These are phyloP conservation scores for Lepisosteus oculatus DNA, from an alignment of 2,113 vertebrate genomes.

Conservation along the genomic window DNA sequence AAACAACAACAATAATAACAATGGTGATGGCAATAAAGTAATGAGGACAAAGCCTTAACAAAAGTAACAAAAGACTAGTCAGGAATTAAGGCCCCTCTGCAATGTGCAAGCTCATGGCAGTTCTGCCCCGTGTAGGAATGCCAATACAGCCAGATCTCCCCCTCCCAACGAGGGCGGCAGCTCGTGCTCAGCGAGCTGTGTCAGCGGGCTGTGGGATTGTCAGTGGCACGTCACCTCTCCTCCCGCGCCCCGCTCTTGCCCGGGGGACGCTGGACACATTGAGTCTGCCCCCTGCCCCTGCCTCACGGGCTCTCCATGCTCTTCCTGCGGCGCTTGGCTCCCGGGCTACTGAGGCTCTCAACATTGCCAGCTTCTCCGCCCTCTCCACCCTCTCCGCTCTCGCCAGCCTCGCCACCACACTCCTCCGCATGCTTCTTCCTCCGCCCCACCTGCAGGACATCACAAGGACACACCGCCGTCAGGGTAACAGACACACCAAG, in stretches of 20 bases:
- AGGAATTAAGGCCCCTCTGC: no score
- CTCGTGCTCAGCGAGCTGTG: not conserved
- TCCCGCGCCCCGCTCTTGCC: not conserved
- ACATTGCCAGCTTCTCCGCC: conserved; percentile 34
- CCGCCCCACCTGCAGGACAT: not conserved
- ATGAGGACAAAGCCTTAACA: not conserved
- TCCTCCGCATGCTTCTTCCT: conserved; percentile 24
- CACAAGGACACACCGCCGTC: not conserved
- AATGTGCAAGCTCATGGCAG: no score
- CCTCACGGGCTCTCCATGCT: conserved; percentile 53
- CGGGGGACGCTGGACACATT: conserved; percentile 26
- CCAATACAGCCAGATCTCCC: no score
- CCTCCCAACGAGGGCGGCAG: no score
- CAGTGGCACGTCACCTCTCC: not conserved
- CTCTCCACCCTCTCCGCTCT: conserved; percentile 33
- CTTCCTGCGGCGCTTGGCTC: conserved; percentile 50
- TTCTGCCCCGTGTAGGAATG: no score
- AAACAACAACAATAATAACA: conserved; percentile 5
- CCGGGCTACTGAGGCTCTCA: conserved; percentile 46
- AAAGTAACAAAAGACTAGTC: no score
- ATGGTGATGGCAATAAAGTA: not conserved
- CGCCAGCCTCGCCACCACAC: conserved; percentile 18
- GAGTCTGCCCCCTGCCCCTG: conserved; percentile 32
- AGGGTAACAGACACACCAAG: no score
- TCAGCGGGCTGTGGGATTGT: not conserved